Conservation (phyloP, 2,888 invertebrate species). For the Sympetrum striolatum region DNA sequence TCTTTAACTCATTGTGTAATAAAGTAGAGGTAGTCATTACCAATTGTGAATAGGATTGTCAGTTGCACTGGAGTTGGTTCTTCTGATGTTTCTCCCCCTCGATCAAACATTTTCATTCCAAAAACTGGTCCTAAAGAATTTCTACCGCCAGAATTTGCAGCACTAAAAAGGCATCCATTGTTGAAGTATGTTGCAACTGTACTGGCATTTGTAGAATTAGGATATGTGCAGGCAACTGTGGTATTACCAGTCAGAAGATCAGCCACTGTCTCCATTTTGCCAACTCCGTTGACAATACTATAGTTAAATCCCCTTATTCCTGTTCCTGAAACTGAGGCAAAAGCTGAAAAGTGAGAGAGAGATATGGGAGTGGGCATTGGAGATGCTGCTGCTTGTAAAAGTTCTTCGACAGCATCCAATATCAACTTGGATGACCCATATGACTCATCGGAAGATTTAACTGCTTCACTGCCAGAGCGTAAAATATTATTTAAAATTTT, state of each 20-base stretch:
- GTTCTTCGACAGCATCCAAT: not conserved
- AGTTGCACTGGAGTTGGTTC: not conserved
- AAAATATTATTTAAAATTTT: not conserved
- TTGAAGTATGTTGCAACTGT: not conserved
- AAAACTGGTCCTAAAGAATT: not conserved
- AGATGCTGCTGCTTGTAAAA: not conserved
- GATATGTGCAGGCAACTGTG: no score
- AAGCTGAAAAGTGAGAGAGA: not conserved
- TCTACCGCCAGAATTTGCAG: not conserved
- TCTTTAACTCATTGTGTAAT: no score
- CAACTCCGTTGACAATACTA: not conserved
- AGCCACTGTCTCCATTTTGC: not conserved
- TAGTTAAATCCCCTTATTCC: slow-evolving; percentile 10
- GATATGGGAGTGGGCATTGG: not conserved
- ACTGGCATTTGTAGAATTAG: not conserved
- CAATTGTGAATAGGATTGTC: not conserved
- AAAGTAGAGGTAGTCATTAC: not conserved
- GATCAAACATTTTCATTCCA: not conserved
- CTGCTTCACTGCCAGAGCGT: not conserved
- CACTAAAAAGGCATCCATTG: slow-evolving; percentile 1
- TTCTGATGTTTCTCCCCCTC: not conserved
- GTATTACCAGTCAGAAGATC: no score
- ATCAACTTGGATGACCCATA: not conserved
- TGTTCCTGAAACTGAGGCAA: slow-evolving; percentile 22
- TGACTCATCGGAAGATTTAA: not conserved